Evolutionary conservation across 2,888 invertebrate species (phyloP), one percentile per base, ranked within the genome.

Genomic region (Leptura quadrifasciata): DNA sequence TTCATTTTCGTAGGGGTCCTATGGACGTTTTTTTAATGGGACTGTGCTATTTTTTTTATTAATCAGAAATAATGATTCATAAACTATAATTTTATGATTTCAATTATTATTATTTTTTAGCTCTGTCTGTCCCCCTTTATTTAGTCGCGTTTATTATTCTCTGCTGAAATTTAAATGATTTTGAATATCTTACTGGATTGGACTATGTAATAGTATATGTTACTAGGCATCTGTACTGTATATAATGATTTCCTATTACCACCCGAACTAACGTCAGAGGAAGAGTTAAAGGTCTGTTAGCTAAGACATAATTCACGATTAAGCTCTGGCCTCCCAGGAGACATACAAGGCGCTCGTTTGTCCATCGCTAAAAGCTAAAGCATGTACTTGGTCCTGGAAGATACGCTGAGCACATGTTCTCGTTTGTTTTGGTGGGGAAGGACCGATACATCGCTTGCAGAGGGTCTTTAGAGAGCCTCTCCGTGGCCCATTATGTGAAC

Each of bases 361-460:
- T 86, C 83, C 84, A 78, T 77, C 77, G 80, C 85, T 87, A 87
- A 87, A 86, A 87, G 87, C 85, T 83, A 87, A 87, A 86, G 81
- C 86, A 80, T 87, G 87, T 87, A 84, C 78, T 75, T 78, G 80
- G 81, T 79, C 79, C 79, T 77, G 79, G 65, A 74, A 67, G 74
- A 74, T 74, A 60, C 74, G 58, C 20, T 47, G 47, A 70, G 60
- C 70, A 70, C 70, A 70, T 69, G 69, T 69, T 69, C 69, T 69
- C 58, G 69, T 69, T 69, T 69, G 69, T 69, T 69, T 69, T 57
- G 31, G 63, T 64, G 63, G 63, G 63, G 39, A 20, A 35, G 63
- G 18, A 68, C 17, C 68, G 68, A 68, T 68, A 68, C 31, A 31
- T 3, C 54, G 57, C 35, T 69, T n/a, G 57, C 20, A 27, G 24